A percentile compares a stretch with the other conserved stretches of the same genome.
Conservation (phyloP, 2,113 vertebrate species). For the Neogale vison region DNA sequence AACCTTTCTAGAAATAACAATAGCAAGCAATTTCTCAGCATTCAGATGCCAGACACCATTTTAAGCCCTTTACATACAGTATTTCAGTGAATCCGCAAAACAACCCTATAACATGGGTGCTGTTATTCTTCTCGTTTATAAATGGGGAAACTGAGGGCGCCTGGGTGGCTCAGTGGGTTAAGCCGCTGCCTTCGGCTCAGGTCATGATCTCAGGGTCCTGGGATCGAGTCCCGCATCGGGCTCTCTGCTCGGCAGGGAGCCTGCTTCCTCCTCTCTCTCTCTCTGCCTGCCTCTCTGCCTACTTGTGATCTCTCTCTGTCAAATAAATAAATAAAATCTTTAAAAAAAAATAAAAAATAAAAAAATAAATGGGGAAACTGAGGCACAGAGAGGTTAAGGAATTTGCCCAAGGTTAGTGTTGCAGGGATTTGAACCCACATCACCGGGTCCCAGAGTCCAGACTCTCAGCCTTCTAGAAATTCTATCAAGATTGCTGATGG, state of each 20-base stretch:
- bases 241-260: too few species aligned
- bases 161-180: too few species aligned
- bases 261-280: too few species aligned
- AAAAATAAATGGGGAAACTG: neutral
- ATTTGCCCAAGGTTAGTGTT: neutral
- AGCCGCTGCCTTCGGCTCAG: too few species aligned
- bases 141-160: neutral
- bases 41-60: neutral
- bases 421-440: neutral
- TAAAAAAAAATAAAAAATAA: too few species aligned
- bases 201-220: too few species aligned
- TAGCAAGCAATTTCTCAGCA: neutral
- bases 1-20: conserved; percentile 27
- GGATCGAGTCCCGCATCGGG: too few species aligned
- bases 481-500: neutral
- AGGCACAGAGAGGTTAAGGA: neutral
- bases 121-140: neutral
- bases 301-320: too few species aligned
- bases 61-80: neutral
- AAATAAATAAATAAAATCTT: too few species aligned
- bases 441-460: too few species aligned
- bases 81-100: neutral
- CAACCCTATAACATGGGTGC: too few species aligned
- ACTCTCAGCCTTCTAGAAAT: neutral
- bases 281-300: too few species aligned